phyloP scores from a whole-genome alignment of 2,797 vertebrate genomes.

The Siniperca scherzeri region DNA sequence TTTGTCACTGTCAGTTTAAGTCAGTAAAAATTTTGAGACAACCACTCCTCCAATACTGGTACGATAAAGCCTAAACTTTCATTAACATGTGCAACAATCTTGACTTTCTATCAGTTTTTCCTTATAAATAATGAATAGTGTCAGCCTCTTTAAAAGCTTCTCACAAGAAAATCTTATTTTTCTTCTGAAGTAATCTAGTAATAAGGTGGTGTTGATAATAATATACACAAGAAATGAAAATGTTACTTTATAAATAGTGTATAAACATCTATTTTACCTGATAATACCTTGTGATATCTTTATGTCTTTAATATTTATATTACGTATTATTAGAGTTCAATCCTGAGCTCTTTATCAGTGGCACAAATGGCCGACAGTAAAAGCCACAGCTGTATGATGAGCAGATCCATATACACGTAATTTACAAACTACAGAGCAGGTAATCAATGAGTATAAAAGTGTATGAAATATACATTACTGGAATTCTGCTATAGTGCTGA shows the following conservation, averaged over 20 bases:
- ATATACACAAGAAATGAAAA: neutral
- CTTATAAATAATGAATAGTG: neutral
- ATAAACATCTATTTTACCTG: neutral
- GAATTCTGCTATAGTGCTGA: constrained; percentile 51
- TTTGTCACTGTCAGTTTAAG: neutral
- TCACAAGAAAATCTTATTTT: neutral
- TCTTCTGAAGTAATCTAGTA: neutral
- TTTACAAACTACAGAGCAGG: constrained; percentile 84
- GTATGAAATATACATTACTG: constrained; percentile 85
- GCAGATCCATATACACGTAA: constrained; percentile 85
- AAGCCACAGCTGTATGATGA: constrained; percentile 73
- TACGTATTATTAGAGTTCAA: constrained; percentile 37
- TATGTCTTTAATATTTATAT: constrained; percentile 55
- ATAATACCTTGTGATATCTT: constrained; percentile 27
- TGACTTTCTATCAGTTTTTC: neutral
- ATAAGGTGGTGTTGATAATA: neutral
- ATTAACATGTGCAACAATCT: neutral
- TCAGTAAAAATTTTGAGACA: neutral
- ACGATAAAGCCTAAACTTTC: neutral
- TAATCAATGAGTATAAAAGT: constrained; percentile 87
- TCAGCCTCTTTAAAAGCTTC: neutral
- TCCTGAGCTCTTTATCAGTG: constrained; percentile 70
- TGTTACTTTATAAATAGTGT: neutral
- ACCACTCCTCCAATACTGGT: neutral
- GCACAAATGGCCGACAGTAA: constrained; percentile 62